A percentile compares a stretch with the other conserved stretches of the same genome.
Evolutionary conservation across 2,888 invertebrate species (phyloP).

Genomic region (Rosalia funebris): DNA sequence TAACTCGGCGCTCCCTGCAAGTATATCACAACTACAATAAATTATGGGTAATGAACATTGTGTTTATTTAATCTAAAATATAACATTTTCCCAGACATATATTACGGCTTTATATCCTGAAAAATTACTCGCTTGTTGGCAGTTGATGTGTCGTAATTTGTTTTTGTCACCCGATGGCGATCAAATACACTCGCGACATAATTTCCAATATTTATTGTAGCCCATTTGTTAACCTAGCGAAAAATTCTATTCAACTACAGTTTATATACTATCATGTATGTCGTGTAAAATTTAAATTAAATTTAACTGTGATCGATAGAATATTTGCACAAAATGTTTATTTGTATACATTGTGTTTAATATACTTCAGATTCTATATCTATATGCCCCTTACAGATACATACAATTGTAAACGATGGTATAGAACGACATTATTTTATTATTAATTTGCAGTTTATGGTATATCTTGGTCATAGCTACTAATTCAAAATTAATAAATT

Average conservation of each 20-base stretch:
- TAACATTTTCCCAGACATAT: conserved; percentile 55
- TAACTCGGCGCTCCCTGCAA: conserved; percentile 59
- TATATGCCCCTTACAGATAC: no score
- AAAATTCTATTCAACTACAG: conserved; percentile 1
- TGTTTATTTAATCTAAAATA: conserved; percentile 63
- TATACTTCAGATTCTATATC: no score
- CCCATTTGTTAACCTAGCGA: conserved; percentile 18
- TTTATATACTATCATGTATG: background rate
- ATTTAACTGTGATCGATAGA: conserved; percentile 19
- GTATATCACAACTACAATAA: conserved; percentile 61
- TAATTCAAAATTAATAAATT: no score
- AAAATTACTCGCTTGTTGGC: conserved; percentile 32
- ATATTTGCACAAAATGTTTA: conserved; percentile 28
- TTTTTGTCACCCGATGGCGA: conserved; percentile 27
- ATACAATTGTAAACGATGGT: no score
- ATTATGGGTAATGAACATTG: conserved; percentile 63
- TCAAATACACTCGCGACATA: conserved; percentile 25
- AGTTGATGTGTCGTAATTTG: conserved; percentile 30
- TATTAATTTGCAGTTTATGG: no score
- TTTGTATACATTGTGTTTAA: no score
- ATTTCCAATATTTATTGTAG: conserved; percentile 23
- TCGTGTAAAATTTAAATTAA: conserved; percentile 18
- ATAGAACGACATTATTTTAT: no score
- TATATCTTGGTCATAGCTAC: no score
- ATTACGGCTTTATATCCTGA: conserved; percentile 43